phyloP scores from a whole-genome alignment of 1,140 invertebrate species.

The Ceratosolen fusciceps region DNA sequence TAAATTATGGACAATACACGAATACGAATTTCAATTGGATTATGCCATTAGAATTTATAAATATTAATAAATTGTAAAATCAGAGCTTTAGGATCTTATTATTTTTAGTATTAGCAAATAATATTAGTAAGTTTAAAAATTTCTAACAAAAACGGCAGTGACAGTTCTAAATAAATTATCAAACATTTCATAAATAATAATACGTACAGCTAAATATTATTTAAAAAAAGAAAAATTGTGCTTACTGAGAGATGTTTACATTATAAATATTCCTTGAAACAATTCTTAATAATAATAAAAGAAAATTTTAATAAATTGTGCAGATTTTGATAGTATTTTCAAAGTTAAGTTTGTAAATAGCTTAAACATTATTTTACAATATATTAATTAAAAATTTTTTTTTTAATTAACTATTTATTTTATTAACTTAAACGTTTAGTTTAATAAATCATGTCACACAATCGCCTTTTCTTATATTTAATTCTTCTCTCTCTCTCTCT shows the following conservation, averaged over 20 bases:
- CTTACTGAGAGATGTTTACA: not conserved
- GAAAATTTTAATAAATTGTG: not conserved
- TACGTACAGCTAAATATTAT: not conserved
- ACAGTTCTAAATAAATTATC: not conserved
- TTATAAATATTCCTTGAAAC: not conserved
- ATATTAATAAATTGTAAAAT: not conserved
- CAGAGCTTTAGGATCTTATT: not conserved
- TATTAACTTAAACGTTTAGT: conserved; percentile 5
- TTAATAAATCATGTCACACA: not conserved
- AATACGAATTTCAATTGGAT: not conserved
- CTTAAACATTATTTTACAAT: not conserved
- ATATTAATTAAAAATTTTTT: conserved; percentile 38
- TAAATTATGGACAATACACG: not conserved
- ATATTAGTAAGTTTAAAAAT: not conserved
- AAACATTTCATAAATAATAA: not conserved
- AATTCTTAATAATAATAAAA: not conserved
- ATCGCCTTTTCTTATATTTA: not conserved
- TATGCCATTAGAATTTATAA: not conserved
- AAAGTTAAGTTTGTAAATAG: too few relatives aligned
- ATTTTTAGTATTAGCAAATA: not conserved
- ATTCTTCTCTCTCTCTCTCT: conserved; percentile 13
- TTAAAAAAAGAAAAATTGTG: not conserved
- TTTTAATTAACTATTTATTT: conserved; percentile 19
- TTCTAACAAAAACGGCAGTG: not conserved
- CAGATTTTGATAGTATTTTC: not conserved